Base-by-base conservation (phyloP, 2,113 vertebrate genomes). In the Clarias batrachus region DNA sequence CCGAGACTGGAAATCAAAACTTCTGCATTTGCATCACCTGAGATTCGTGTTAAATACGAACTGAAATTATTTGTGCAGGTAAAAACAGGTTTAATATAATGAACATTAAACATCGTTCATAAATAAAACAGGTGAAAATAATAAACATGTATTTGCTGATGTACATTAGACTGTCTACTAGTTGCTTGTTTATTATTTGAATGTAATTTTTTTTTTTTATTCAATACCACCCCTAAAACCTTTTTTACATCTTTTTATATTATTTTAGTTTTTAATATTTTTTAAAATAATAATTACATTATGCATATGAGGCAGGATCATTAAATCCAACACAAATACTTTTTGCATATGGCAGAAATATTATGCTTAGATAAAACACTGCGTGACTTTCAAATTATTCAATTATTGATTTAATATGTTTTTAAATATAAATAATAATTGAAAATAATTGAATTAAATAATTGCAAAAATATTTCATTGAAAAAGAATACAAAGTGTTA, bases 1-100 rank as follows among this genome's bases (percentile, higher is more conserved):
- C 77, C 73, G 30, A 54, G 25, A 62, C 14, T 71, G 83, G 73
- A 85, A 60, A 77, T 90, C 85, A 90, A 52, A 85, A 41, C 17
- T 14, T 33, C 17, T 80, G 76, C 73, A 60, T 70, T 80, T 80
- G 60, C 62, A 37, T 54, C 81, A 73, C 78, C 73, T 59, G 25
- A 73, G 65, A 73, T 70, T 56, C 70, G 8, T 27, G 25, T 65
- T 54, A 23, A 81, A 81, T 76, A 81, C 41, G 76, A 54, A 62
- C 33, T 62, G 41, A 68, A 23, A 37, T 60, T 57, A 62, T 19
- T 21, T 54, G 57, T 33, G 14, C 73, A 80, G 41, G 41, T 68
- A 14, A 85, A 85, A 66, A 21, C n/a, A 76, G 48, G 25, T 56
- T 65, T 21, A 87, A 84, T 60, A 76, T 86, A 30, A 76, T 16